Evolutionary conservation across 2,888 invertebrate species (phyloP), one percentile per base, ranked within the genome.

Genomic region (Dioctria rufipes): DNA sequence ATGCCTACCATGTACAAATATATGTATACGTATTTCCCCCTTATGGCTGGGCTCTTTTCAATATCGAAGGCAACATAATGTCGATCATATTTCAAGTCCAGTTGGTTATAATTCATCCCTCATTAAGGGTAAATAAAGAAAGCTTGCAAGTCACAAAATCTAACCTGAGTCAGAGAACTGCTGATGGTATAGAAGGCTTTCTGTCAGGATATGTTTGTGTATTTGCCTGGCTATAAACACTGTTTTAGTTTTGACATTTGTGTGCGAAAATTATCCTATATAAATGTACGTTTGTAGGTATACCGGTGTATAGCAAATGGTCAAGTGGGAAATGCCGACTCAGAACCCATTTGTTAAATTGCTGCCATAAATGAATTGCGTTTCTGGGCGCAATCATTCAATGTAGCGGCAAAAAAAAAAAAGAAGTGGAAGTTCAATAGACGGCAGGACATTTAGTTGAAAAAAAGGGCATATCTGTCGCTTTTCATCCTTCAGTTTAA

Each of bases 351-450:
- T 80, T 80, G 69, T 80, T 71, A 80, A 80, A 69, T 80, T 80
- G 69, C 46, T 71, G 80, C 80, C 37, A 71, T 80, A 60, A 80
- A 80, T 71, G 80, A 80, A 71, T 80, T 80, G 51, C 54, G 60
- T 61, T 39, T 37, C 13, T 40, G 25, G 3, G 11, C 42, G 61
- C 49, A 78, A n/a, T 37, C 67, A 51, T 54, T 63, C 39, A 63
- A 25, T 9, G 9, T n/a, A 25, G 3, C 51, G n/a, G n/a, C 51
- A 51, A 8, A n/a, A 37, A 73, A 73, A 54, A 54, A n/a, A 37
- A 73, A 73, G 39, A 54, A 54, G n/a, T 51, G 4, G 51, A 51
- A 11, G n/a, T 25, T 11, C 51, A 51, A 49, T 51, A 8, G 51
- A 11, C 4, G 51, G 51, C 51, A 51, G 51, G 4, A 8, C 51